Base-by-base conservation (phyloP, 2,113 vertebrate genomes). In the Campylomormyrus numenius region DNA sequence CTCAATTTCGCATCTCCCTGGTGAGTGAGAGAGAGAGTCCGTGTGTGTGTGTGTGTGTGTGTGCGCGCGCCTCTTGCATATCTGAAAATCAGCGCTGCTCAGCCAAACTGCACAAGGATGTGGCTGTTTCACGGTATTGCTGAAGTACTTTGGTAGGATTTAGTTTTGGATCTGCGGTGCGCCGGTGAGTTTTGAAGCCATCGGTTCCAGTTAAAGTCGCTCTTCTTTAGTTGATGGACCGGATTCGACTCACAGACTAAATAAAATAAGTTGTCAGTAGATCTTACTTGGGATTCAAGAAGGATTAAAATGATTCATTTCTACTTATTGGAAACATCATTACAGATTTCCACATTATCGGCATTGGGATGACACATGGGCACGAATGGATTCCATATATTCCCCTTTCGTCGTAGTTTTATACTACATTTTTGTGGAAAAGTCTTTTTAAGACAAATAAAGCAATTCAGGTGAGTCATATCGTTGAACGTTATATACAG, bases 301-400 rank as follows among this genome's bases (percentile, higher is more conserved):
- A 85, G 85, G 85, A 87, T 35, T 87, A 87, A 87, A 87, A 87
- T 87, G 85, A 31, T 21, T 19, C 49, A 11, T 52, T 48, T 52
- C 15, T n/a, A 53, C 31, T 48, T 53, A 87, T 35, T 87, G 85
- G 27, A 31, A 53, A 13, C 46, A 52, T 5, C 11, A 87, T 31
- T 52, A 17, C 8, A 85, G 42, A 13, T 50, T 87, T 87, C 42
- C 85, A 15, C 17, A 31, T 31, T 50, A 39, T n/a, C 45, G 49
- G 11, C 49, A 31, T 53, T 87, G 85, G 48, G 85, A 87, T 53
- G 49, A 87, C 49, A 52, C 27, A 53, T 42, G 74, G 46, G 27
- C 85, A 52, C 11, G 15, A 53, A 53, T 87, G 85, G 85, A 87
- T 50, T 87, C 49, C 15, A 15, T 87, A 53, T 31, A 45, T 52